Evolutionary conservation across 2,888 invertebrate species (phyloP).

Genomic region (Neoscelio sp.): DNA sequence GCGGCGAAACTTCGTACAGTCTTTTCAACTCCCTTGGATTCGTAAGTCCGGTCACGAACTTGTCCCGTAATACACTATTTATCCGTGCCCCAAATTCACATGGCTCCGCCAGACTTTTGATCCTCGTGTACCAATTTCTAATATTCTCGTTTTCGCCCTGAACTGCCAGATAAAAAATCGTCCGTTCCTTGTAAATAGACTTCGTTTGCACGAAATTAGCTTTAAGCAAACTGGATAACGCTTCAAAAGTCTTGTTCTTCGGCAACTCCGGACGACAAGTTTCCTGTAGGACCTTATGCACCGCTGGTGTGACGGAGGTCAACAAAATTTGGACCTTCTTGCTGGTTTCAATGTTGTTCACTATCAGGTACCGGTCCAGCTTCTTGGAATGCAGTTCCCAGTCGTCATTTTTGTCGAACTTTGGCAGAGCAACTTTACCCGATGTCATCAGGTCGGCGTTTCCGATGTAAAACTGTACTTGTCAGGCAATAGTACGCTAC

Average conservation of each 20-base stretch:
- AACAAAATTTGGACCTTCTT: conserved; percentile 67
- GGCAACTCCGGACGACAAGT: conserved; percentile 67
- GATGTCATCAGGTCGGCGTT: conserved; percentile 46
- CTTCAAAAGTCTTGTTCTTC: conserved; percentile 60
- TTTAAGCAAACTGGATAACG: conserved; percentile 60
- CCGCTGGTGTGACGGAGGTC: conserved; percentile 65
- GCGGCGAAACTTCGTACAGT: conserved; percentile 49
- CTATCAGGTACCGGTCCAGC: conserved; percentile 64
- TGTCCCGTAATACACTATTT: conserved; percentile 71
- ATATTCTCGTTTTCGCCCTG: conserved; percentile 68
- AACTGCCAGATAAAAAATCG: conserved; percentile 68
- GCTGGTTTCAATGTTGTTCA: conserved; percentile 66
- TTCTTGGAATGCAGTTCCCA: conserved; percentile 67
- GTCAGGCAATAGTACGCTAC: no score
- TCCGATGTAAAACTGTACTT: conserved; percentile 53
- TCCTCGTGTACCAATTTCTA: conserved; percentile 71
- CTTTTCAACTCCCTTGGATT: conserved; percentile 37
- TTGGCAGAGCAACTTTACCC: conserved; percentile 55
- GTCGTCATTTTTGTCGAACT: conserved; percentile 60
- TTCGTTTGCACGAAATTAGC: conserved; percentile 49
- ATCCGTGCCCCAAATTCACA: conserved; percentile 67
- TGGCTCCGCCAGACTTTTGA: conserved; percentile 70
- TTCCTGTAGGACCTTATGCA: conserved; percentile 67
- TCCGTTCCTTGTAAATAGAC: conserved; percentile 65
- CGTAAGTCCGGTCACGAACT: conserved; percentile 68